Evolutionary conservation across 2,797 vertebrate genomes (phyloP), one percentile per base, ranked within the genome.

Genomic region (Sebastiscus tertius): DNA sequence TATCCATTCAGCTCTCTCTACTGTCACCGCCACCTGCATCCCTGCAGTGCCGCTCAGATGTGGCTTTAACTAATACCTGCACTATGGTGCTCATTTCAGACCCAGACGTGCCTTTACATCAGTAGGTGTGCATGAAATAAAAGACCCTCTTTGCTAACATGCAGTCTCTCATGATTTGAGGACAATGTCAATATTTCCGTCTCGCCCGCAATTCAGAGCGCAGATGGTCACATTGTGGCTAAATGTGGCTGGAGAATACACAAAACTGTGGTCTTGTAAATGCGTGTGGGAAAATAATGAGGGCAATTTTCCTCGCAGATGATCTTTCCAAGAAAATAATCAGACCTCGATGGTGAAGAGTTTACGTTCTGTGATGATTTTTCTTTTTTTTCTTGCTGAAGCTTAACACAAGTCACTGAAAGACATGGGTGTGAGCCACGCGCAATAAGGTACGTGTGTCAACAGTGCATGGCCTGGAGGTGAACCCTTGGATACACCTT

Each of bases 371-470:
- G 3, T 85, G 85, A 82, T 87, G 83, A 73, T 81, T 89, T 87
- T 63, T 62, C 55, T 72, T 74, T 60, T 22, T 33, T 33, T 4
- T 27, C 46, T 61, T 2, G 22, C 5, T 34, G 67, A 72, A 75
- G 70, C 63, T 82, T 33, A 68, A 42, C 63, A 33, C 62, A 81
- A 85, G 81, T 75, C 33, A 75, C 58, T 91, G 86, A 90, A 88
- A 94, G 86, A 87, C 85, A 79, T 92, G 86, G 90, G 83, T 89
- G 90, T 95, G 86, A 92, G 92, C 88, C 87, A 92, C 87, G 77
- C 66, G 87, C 84, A 90, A 85, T 87, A 84, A 92, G 92, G 84
- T 90, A 88, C 92, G 90, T 94, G 92, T 95, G 92, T 94, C 93
- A 96, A 92, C 87, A 95, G 70, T 4, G 18, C 56, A 54, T 95